Evolutionary conservation across 2,113 vertebrate genomes (phyloP), one percentile per base, ranked within the genome.

Genomic region (Oxyruncus cristatus): DNA sequence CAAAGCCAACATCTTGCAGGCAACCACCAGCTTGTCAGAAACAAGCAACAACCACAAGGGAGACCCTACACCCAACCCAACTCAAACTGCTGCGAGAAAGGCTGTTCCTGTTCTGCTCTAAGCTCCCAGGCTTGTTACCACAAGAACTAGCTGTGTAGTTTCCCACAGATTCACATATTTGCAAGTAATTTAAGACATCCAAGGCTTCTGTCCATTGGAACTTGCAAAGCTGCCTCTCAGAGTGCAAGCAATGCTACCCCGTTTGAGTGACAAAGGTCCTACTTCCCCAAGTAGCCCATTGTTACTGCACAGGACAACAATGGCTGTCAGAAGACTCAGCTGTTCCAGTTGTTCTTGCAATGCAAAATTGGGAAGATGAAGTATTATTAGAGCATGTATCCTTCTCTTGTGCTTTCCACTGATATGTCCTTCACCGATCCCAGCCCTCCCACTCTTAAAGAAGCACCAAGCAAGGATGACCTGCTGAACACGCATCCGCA

Each of bases 271-370:
- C 1, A 3, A 7, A 0, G 3, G 35, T 19, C 26, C 62, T 3
- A 5, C 1, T 0, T 62, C 66, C 85, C 68, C 67, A 44, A 62
- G 49, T 24, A 52, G 56, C 9, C 32, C 39, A 7, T 0, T 55
- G 21, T 7, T 30, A n/a, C 18, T 12, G 42, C 44, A 22, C 44
- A 71, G 58, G 23, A 47, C 33, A 35, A 55, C 2, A 53, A 33
- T 0, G 0, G 15, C 7, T 1, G 5, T 30, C 58, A 33, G 59
- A 70, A 85, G 70, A 37, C 30, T 1, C 5, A 65, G 30, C 7
- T 44, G 41, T 28, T 87, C 49, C 46, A 15, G 20, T 61, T 14
- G 2, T 22, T 59, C 39, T 44, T 79, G 32, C 24, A 42, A 67
- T 0, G 9, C 9, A 30, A 15, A 88, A 68, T 33, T 24, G 4